Base-by-base conservation (phyloP, 2,888 invertebrate species). In the Hydriomena furcata region DNA sequence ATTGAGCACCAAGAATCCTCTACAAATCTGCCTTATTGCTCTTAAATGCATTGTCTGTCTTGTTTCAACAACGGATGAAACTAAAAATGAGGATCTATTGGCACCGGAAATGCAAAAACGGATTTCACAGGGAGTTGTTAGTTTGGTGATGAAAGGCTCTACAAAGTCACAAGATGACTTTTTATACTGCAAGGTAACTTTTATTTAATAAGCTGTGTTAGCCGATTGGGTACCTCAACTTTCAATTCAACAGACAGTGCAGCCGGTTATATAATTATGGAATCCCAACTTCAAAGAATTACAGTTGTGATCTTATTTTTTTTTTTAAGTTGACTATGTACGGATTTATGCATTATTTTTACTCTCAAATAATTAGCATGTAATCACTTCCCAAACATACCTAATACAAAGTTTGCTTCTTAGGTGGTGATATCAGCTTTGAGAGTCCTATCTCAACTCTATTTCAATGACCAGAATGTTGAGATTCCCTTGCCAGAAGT, bases 391-490 rank as follows among this genome's bases (percentile, higher is more conserved):
- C n/a, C n/a, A n/a, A n/a, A n/a, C n/a, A n/a, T n/a, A n/a, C n/a
- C n/a, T n/a, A n/a, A n/a, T n/a, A n/a, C n/a, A n/a, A n/a, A n/a
- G n/a, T n/a, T n/a, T n/a, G n/a, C n/a, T n/a, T 81, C 80, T 12
- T 70, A 93, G 92, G 81, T 91, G 23, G 68, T 92, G 36, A 91
- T 91, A 67, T 75, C 86, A 65, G 85, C 86, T 41, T 63, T 88
- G 35, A 79, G 84, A 63, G 78, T 87, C 7, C 56, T 91, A 23
- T 75, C 87, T 23, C 84, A 89, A 59, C 55, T 91, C 2, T 85
- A 84, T 60, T 84, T 83, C 38, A 83, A 79, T 76, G 79, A 84
- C 27, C 75, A 69, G 5, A 78, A 66, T 17, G 43, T 81, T 11
- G 62, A 63, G 5, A 71, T 80, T 54, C 68, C 73, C 2, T 52